Conservation (phyloP, 2,888 invertebrate genomes). For the Siphlonurus alternatus region DNA sequence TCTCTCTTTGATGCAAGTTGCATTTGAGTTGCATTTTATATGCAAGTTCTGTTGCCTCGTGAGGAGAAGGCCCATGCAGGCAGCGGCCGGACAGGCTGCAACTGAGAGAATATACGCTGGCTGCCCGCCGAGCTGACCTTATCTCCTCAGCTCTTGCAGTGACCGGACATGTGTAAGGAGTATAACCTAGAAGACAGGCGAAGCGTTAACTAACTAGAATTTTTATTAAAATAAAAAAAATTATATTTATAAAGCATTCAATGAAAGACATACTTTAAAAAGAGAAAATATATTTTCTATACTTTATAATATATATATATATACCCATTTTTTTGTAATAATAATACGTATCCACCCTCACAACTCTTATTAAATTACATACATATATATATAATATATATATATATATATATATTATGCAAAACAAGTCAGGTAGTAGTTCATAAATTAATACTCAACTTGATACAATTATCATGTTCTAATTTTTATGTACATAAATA, state of each 20-base stretch:
- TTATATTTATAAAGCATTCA: background rate
- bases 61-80: background rate
- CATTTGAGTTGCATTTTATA: background rate
- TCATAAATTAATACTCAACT: no score
- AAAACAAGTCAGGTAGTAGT: background rate
- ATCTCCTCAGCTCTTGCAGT: background rate
- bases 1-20: background rate
- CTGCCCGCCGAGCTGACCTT: background rate
- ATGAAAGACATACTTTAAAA: background rate
- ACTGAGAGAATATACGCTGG: background rate
- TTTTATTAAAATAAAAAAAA: background rate
- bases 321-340: background rate
- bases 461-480: no score
- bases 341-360: background rate
- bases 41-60: background rate
- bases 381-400: no score
- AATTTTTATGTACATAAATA: no score
- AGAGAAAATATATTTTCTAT: background rate
- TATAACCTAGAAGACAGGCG: conserved; percentile 1
- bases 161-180: background rate
- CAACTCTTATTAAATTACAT: background rate
- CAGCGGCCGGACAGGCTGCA: background rate
- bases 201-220: conserved; percentile 2
- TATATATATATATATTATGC: no score
- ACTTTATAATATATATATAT: no score